A percentile compares a stretch with the other conserved stretches of the same genome.
Evolutionary conservation across 2,797 vertebrate genomes (phyloP).

Genomic region (Eospalax fontanierii): DNA sequence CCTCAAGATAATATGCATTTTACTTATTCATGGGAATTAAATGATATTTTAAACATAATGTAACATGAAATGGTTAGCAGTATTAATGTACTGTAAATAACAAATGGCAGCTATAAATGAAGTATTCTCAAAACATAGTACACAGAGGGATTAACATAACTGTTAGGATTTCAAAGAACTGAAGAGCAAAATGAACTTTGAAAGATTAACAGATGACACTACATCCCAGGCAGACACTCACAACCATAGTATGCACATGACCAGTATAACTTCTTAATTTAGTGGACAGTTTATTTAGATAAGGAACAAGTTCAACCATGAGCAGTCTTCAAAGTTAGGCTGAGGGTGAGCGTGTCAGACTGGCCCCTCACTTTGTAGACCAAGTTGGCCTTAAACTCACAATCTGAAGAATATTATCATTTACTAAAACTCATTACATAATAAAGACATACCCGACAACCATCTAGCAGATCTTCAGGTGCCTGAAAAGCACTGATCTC

Average conservation of each 20-base stretch:
- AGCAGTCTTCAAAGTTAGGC: not conserved
- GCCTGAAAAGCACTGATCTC: conserved; percentile 93
- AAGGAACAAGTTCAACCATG: conserved; percentile 25
- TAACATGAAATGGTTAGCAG: conserved; percentile 50
- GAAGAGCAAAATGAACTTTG: not conserved
- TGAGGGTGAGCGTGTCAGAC: not conserved
- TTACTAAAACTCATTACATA: not conserved
- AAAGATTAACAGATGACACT: not conserved
- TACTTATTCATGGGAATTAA: conserved; percentile 57
- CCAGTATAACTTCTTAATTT: not conserved
- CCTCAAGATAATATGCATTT: conserved; percentile 12
- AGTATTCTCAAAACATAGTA: conserved; percentile 13
- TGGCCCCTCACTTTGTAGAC: not conserved
- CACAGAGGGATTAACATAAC: not conserved
- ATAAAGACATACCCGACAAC: conserved; percentile 94
- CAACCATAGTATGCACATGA: not conserved
- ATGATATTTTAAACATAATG: conserved; percentile 44
- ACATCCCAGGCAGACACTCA: not conserved
- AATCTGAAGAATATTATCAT: not conserved
- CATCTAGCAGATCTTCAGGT: conserved; percentile 96
- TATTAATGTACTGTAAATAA: not conserved
- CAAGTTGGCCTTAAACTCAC: not conserved
- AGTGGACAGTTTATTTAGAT: not conserved
- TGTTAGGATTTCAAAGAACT: conserved; percentile 19
- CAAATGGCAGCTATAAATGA: conserved; percentile 20